phyloP scores from a whole-genome alignment of 2,888 invertebrate genomes.

The Leuctra nigra region DNA sequence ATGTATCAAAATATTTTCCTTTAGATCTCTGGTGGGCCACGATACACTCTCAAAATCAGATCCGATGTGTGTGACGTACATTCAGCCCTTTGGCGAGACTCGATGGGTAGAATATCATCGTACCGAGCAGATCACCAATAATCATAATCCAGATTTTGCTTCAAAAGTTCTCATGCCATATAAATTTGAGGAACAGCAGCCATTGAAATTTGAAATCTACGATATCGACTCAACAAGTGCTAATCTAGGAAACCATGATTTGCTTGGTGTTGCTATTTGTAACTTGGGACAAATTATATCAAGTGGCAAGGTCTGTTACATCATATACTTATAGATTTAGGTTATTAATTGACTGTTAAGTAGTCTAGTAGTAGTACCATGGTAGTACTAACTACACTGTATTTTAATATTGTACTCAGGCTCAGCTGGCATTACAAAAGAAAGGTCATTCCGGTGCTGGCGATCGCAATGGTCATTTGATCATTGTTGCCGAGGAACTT shows the following conservation, averaged over 20 bases:
- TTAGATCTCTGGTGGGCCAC: constrained; percentile 41
- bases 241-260: constrained; percentile 39
- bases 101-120: constrained; percentile 40
- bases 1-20: constrained; percentile 12
- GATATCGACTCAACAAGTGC: constrained; percentile 38
- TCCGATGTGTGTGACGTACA: constrained; percentile 44
- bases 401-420: constrained; percentile 25
- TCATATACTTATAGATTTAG: not conserved
- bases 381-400: no score
- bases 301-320: constrained; percentile 27
- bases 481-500: constrained; percentile 39
- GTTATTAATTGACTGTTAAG: not conserved
- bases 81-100: constrained; percentile 38
- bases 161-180: constrained; percentile 47
- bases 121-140: constrained; percentile 43
- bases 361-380: no score
- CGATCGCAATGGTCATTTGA: constrained; percentile 30
- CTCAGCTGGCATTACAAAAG: constrained; percentile 31
- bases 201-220: constrained; percentile 45
- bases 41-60: constrained; percentile 50
- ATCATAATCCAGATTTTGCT: constrained; percentile 46
- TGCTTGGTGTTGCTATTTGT: constrained; percentile 46
- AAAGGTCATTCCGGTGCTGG: constrained; percentile 25
- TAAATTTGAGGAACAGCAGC: constrained; percentile 51
- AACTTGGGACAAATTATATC: constrained; percentile 45